Evolutionary conservation across 2,113 vertebrate genomes (phyloP).

Genomic region (Typhlomys cinereus): DNA sequence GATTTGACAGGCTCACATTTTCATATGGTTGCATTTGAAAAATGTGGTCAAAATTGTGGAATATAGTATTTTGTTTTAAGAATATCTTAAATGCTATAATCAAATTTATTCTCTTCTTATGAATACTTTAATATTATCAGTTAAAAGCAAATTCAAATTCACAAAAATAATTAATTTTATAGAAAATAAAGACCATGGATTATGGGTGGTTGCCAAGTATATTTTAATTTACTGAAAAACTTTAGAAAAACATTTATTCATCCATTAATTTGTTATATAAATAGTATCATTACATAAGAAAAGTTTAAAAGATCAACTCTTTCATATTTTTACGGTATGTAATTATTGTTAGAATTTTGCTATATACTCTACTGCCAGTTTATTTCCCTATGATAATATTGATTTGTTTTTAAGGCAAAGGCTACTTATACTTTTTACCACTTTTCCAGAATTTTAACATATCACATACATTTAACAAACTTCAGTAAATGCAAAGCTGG

Average conservation of each 20-base stretch:
- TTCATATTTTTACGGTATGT: background rate
- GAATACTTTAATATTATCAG: background rate
- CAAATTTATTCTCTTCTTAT: background rate
- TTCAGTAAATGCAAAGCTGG: background rate
- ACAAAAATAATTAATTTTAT: background rate
- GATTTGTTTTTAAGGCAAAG: background rate
- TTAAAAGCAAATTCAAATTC: conserved; percentile 9
- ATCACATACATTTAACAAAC: background rate
- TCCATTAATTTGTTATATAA: background rate
- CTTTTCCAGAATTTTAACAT: background rate
- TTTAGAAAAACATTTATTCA: background rate
- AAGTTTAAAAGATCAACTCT: background rate
- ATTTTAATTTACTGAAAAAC: background rate
- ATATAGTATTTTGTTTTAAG: background rate
- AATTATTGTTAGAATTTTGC: background rate
- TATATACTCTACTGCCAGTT: background rate
- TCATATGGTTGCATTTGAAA: no score
- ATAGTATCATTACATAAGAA: background rate
- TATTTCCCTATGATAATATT: background rate
- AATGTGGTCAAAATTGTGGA: background rate
- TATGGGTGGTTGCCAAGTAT: background rate
- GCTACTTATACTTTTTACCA: background rate
- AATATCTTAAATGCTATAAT: background rate
- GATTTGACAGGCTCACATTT: background rate
- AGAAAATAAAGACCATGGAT: background rate